Evolutionary conservation across 2,888 invertebrate genomes (phyloP).

Genomic region (Andrena marginata): DNA sequence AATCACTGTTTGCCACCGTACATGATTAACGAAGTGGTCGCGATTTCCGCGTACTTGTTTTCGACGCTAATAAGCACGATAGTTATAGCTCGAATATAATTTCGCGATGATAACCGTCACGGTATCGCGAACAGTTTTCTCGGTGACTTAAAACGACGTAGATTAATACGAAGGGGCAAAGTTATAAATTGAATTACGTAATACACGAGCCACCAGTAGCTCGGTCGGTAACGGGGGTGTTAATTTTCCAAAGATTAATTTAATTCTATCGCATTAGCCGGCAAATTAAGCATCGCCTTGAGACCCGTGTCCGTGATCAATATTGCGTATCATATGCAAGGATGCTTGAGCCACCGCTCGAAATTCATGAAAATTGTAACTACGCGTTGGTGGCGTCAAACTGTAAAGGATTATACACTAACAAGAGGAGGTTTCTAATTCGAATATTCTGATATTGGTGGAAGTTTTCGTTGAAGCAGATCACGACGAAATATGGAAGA

Average conservation of each 20-base stretch:
- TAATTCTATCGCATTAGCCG: constrained; percentile 28
- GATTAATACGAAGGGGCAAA: constrained; percentile 16
- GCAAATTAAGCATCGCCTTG: constrained; percentile 18
- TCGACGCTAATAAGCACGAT: not conserved
- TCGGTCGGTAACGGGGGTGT: not conserved
- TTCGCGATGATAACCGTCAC: not conserved
- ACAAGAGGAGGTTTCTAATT: too few relatives aligned
- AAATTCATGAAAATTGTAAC: not conserved
- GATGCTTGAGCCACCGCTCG: not conserved
- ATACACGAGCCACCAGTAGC: constrained; percentile 17
- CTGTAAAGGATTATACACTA: not conserved
- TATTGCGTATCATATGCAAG: not conserved
- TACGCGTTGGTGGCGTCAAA: not conserved
- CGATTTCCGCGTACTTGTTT: too few relatives aligned
- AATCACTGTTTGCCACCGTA: not conserved
- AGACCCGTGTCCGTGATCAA: constrained; percentile 15
- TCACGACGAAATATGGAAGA: too few relatives aligned
- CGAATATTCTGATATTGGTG: too few relatives aligned
- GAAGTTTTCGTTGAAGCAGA: too few relatives aligned
- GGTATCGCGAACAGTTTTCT: not conserved
- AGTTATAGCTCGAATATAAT: not conserved
- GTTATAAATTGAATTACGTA: constrained; percentile 31
- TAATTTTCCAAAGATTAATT: constrained; percentile 37
- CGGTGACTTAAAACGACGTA: not conserved
- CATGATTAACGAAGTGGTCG: not conserved